Percentiles rank a stretch among this genome's conserved stretches.
These are phyloP conservation scores for Antennarius striatus DNA, from an alignment of 2,113 vertebrate species.

Conservation along the genomic window DNA sequence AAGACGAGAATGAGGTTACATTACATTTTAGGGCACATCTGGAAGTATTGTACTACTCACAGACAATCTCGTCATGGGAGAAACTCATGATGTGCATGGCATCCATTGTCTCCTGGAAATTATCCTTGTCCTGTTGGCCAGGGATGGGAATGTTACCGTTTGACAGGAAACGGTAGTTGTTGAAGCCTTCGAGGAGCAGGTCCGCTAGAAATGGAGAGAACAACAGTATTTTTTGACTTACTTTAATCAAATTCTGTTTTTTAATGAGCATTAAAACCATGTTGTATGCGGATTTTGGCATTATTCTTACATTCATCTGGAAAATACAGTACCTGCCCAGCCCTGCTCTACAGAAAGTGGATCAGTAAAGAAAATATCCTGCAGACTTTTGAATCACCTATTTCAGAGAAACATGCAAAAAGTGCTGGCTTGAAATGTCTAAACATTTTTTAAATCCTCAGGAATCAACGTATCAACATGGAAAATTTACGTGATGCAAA, in stretches of 20 bases:
- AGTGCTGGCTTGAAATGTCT: neutral
- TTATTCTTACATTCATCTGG: no score
- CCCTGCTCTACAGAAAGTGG: no score
- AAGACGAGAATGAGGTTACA: neutral
- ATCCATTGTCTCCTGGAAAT: conserved; percentile 99
- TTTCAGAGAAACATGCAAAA: neutral
- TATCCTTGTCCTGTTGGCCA: conserved; percentile 98
- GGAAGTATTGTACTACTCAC: conserved; percentile 76
- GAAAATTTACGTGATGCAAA: conserved; percentile 24
- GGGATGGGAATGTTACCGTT: conserved; percentile 97
- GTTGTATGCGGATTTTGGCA: neutral
- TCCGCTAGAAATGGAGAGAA: conserved; percentile 79
- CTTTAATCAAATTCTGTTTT: neutral
- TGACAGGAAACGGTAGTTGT: conserved; percentile 94
- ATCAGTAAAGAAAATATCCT: no score
- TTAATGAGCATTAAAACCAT: neutral
- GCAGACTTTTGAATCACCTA: no score
- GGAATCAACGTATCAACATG: conserved; percentile 30
- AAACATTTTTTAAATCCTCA: conserved; percentile 15
- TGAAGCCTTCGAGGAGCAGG: conserved; percentile 92
- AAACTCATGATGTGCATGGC: conserved; percentile 99
- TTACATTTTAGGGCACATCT: conserved; percentile 15
- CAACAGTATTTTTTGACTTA: neutral
- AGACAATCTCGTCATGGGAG: conserved; percentile 92
- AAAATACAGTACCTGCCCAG: no score